Conservation (phyloP, 2,113 vertebrate species). For the Onychorhynchus coronatus region DNA sequence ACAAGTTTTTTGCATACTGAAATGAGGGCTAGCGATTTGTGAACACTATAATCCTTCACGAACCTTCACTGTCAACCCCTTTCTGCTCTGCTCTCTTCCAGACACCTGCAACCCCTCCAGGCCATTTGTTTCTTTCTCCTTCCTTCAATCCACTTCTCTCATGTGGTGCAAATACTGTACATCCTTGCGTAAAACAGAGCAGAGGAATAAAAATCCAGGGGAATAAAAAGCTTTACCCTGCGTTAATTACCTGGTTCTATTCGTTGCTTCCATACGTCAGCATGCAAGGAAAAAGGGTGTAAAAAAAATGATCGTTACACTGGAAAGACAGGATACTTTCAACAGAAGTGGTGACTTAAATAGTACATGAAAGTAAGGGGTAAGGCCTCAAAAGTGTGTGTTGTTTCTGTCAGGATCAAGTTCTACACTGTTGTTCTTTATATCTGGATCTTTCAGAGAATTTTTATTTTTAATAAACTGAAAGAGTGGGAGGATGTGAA, state of each 20-base stretch:
- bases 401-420: neutral
- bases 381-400: neutral
- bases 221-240: neutral
- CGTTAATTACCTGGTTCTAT: neutral
- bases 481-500: neutral
- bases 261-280: neutral
- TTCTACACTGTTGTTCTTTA: neutral
- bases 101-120: neutral
- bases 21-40: neutral
- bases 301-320: neutral
- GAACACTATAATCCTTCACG: neutral
- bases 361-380: neutral
- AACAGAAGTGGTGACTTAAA: neutral
- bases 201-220: neutral
- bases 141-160: neutral
- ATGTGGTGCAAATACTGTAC: neutral
- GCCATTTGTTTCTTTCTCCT: neutral
- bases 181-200: neutral
- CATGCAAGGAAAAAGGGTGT: neutral
- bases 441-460: neutral
- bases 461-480: neutral
- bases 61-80: neutral
- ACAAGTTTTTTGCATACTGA: neutral
- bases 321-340: neutral
- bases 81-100: neutral